Evolutionary conservation across 2,888 invertebrate genomes (phyloP).

Genomic region (Cistogaster globosa): DNA sequence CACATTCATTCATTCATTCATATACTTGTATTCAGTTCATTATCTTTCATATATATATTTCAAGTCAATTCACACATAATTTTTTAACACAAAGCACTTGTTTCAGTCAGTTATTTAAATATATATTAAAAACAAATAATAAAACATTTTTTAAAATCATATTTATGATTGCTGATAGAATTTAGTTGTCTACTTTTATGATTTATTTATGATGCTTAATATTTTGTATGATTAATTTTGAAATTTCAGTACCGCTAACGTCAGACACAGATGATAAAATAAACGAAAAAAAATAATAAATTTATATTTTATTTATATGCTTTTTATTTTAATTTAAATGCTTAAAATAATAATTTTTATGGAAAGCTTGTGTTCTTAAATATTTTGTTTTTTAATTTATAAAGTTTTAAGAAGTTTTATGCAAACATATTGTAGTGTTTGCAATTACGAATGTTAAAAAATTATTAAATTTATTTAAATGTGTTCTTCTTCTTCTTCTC

Average conservation of each 20-base stretch:
- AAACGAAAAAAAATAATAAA: background rate
- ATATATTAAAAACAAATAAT: background rate
- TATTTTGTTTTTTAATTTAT: constrained; percentile 12
- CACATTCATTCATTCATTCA: background rate
- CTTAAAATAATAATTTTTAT: constrained; percentile 6
- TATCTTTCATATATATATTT: background rate
- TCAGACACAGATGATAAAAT: constrained; percentile 64
- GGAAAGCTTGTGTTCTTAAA: constrained; percentile 44
- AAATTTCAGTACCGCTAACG: constrained; percentile 68
- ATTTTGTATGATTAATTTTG: constrained; percentile 56
- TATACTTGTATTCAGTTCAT: background rate
- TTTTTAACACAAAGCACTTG: constrained; percentile 32
- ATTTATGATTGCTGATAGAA: constrained; percentile 28
- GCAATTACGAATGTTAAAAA: no score
- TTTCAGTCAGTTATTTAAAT: background rate
- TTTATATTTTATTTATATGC: constrained; percentile 21
- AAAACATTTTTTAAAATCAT: background rate
- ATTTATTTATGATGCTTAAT: constrained; percentile 40
- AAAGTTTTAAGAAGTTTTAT: background rate
- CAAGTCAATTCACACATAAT: background rate
- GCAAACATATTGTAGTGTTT: no score
- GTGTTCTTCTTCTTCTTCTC: constrained; percentile 45
- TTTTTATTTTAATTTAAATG: constrained; percentile 24
- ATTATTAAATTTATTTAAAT: constrained; percentile 50
- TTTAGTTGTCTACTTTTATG: constrained; percentile 40